These are phyloP conservation scores for Pedetes capensis DNA, from an alignment of 2,113 vertebrate genomes.

Conservation along the genomic window DNA sequence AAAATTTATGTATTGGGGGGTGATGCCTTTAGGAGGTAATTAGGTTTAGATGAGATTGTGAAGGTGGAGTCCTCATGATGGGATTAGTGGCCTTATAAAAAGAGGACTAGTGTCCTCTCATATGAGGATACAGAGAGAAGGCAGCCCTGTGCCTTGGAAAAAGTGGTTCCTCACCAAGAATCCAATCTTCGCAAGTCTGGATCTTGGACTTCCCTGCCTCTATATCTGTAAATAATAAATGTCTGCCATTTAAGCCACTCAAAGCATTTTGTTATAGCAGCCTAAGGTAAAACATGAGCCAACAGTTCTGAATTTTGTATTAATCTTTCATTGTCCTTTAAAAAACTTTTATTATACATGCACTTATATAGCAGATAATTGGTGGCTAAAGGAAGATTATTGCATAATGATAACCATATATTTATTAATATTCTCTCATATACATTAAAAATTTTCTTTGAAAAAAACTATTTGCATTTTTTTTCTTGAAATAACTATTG, in stretches of 20 bases:
- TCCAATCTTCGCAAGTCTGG: background rate
- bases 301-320: background rate
- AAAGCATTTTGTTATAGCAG: background rate
- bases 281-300: background rate
- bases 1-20: background rate
- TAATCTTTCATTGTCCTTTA: background rate
- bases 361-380: background rate
- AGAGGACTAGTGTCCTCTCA: background rate
- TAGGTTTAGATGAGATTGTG: background rate
- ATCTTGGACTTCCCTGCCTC: background rate
- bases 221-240: background rate
- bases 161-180: background rate
- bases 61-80: accelerated
- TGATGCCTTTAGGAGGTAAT: background rate
- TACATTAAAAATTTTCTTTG: background rate
- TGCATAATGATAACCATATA: background rate
- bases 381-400: background rate
- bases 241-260: background rate
- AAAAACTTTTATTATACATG: background rate
- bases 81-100: background rate
- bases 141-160: background rate
- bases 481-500: background rate
- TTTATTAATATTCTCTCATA: background rate
- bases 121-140: background rate
- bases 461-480: background rate